These are phyloP conservation scores for Ginglymostoma cirratum DNA, from an alignment of 2,113 vertebrate species.

Conservation along the genomic window DNA sequence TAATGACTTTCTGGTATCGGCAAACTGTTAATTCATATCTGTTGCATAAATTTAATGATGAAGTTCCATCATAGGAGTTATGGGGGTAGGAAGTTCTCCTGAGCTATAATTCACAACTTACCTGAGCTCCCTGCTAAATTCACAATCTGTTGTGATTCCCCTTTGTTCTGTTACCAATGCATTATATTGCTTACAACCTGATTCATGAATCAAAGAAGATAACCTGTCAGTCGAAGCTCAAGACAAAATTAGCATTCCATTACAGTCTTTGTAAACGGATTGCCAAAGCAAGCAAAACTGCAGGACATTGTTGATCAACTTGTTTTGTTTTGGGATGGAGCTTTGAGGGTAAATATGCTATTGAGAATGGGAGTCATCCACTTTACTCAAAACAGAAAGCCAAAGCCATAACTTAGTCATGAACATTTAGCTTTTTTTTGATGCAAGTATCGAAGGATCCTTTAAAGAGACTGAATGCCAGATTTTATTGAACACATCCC, in stretches of 20 bases:
- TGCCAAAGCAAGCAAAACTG: background rate
- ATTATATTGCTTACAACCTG: background rate
- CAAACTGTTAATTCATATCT: background rate
- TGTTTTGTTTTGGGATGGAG: background rate
- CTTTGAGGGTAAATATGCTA: background rate
- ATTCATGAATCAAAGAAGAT: background rate
- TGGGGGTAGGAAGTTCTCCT: background rate
- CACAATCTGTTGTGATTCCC: background rate
- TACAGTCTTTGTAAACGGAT: background rate
- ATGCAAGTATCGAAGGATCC: no score
- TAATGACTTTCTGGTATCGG: background rate
- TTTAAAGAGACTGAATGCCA: no score
- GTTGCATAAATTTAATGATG: background rate
- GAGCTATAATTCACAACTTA: background rate
- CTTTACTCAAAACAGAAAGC: background rate
- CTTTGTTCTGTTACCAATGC: background rate
- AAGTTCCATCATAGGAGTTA: background rate
- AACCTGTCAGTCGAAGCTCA: background rate
- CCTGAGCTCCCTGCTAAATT: background rate
- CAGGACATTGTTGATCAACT: background rate
- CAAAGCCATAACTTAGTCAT: background rate
- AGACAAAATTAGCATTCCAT: background rate
- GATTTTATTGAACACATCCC: no score
- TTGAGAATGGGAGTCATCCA: background rate
- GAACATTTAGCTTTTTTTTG: no score